Conservation (phyloP, 2,113 vertebrate species). For the Pheucticus melanocephalus region DNA sequence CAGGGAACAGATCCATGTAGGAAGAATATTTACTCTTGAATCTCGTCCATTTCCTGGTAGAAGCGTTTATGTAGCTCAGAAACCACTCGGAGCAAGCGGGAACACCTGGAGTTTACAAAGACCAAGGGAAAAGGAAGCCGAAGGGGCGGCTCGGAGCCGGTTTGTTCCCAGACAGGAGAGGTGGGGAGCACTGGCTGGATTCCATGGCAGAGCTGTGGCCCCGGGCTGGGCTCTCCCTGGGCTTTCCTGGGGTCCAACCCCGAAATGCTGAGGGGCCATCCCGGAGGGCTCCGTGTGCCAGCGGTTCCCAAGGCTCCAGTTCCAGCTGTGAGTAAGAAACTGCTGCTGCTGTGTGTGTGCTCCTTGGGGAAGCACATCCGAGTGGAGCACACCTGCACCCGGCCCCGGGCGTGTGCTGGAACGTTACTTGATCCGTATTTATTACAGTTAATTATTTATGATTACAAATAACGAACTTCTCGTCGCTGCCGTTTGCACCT, state of each 20-base stretch:
- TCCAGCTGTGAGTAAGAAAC: constrained; percentile 48
- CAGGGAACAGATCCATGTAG: not conserved
- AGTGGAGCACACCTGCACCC: constrained; percentile 68
- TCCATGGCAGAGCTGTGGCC: not conserved
- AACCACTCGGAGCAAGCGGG: not conserved
- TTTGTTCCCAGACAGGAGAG: fast-evolving
- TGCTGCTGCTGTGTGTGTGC: constrained; percentile 76
- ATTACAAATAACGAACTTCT: constrained; percentile 90
- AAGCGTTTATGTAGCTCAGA: constrained; percentile 22
- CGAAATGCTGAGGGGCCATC: fast-evolving
- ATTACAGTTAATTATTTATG: constrained; percentile 99
- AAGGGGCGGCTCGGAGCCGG: fast-evolving
- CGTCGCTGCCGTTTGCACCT: constrained; percentile 76
- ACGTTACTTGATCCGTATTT: constrained; percentile 94
- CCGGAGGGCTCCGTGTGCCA: not conserved
- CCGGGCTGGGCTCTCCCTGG: not conserved
- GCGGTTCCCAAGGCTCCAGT: constrained; percentile 13
- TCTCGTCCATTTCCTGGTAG: constrained; percentile 16
- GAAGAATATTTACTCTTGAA: not conserved
- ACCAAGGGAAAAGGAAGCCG: not conserved
- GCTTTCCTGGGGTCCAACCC: not conserved
- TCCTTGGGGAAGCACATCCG: constrained; percentile 49
- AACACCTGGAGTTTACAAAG: not conserved
- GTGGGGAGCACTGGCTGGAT: not conserved
- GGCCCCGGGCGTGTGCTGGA: constrained; percentile 83